phyloP scores from a whole-genome alignment of 2,113 vertebrate genomes.

The Chroicocephalus ridibundus region DNA sequence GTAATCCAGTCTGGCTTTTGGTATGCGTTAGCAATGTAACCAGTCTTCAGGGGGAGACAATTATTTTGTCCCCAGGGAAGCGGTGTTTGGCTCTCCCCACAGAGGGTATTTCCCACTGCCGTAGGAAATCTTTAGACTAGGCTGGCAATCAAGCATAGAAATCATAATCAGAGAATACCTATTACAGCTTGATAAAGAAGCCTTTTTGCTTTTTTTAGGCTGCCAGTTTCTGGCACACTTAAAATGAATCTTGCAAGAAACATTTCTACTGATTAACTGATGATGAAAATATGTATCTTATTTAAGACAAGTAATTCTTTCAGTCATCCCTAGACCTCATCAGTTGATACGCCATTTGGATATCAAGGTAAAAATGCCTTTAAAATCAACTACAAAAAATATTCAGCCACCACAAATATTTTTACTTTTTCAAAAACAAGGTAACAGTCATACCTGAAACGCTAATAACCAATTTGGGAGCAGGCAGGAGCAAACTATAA shows the following conservation, averaged over 20 bases:
- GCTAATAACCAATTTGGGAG: background rate
- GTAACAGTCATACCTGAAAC: background rate
- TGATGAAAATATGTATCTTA: background rate
- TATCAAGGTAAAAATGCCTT: background rate
- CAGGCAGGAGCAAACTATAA: background rate
- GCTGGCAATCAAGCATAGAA: background rate
- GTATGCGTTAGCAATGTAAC: background rate
- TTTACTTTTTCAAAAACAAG: background rate
- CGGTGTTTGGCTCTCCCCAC: background rate
- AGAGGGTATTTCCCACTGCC: background rate
- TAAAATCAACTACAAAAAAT: background rate
- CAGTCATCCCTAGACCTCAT: background rate
- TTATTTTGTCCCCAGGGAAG: background rate
- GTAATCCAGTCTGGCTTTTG: background rate
- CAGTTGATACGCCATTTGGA: background rate
- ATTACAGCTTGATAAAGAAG: background rate
- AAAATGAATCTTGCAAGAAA: background rate
- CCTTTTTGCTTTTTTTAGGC: background rate
- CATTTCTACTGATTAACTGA: background rate
- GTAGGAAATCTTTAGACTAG: background rate
- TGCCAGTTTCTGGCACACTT: background rate
- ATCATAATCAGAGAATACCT: background rate
- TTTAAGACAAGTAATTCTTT: background rate
- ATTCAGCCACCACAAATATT: background rate
- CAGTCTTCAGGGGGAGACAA: background rate